A percentile compares a stretch with the other conserved stretches of the same genome.
Evolutionary conservation across 2,888 invertebrate genomes (phyloP).

Genomic region (Acanthococcus lagerstroemiae): DNA sequence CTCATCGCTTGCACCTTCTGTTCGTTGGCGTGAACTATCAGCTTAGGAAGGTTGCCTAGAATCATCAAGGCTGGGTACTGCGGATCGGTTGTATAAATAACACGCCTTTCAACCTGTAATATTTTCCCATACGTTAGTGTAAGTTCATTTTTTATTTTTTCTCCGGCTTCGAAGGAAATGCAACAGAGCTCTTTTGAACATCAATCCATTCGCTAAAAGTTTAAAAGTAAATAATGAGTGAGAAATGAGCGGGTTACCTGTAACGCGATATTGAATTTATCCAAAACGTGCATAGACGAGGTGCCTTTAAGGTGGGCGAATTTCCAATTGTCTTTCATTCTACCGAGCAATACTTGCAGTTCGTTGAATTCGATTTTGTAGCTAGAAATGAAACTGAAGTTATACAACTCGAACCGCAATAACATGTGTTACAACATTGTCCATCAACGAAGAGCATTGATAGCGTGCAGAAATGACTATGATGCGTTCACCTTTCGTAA

Average conservation of each 20-base stretch:
- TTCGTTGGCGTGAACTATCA: slow-evolving; percentile 84
- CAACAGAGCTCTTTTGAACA: not conserved
- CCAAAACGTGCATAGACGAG: slow-evolving; percentile 75
- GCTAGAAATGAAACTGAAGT: slow-evolving; percentile 7
- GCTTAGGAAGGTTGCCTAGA: slow-evolving; percentile 73
- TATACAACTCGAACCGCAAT: not conserved
- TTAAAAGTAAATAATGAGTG: not conserved
- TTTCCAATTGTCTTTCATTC: slow-evolving; percentile 80
- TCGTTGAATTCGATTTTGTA: slow-evolving; percentile 60
- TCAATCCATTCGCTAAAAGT: not conserved
- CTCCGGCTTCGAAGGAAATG: not conserved
- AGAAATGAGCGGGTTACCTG: slow-evolving; percentile 43
- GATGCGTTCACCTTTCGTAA: slow-evolving; percentile 72
- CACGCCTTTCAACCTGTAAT: slow-evolving; percentile 63
- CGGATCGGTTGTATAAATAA: slow-evolving; percentile 73
- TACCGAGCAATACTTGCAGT: slow-evolving; percentile 76
- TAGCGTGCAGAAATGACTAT: too few species aligned
- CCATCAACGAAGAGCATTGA: slow-evolving; percentile 46
- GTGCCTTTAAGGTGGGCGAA: slow-evolving; percentile 75
- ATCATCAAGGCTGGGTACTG: slow-evolving; percentile 75
- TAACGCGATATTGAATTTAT: slow-evolving; percentile 60
- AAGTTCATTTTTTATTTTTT: too few species aligned
- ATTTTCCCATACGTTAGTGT: too few species aligned
- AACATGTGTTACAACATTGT: not conserved
- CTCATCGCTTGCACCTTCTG: slow-evolving; percentile 65